Percentiles rank a stretch among this genome's conserved stretches.
Conservation (phyloP, 2,888 invertebrate genomes). For the Drosophila anomalata region DNA sequence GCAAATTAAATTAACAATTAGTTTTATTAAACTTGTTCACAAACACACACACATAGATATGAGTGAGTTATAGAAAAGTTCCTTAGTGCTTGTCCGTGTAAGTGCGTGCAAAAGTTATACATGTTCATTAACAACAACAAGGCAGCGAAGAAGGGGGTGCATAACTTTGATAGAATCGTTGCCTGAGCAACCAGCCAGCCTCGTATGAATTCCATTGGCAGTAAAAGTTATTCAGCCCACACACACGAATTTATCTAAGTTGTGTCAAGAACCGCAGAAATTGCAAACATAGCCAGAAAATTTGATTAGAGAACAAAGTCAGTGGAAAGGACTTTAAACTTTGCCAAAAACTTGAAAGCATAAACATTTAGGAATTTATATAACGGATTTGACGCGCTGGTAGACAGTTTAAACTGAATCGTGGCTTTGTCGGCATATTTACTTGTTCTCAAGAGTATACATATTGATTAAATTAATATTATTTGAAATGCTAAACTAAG, state of each 20-base stretch:
- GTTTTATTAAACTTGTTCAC: constrained; percentile 82
- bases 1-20: constrained; percentile 84
- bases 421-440: neutral
- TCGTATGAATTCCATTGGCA: constrained; percentile 41
- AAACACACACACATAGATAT: constrained; percentile 15
- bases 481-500: neutral
- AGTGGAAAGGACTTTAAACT: constrained; percentile 35
- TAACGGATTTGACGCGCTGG: constrained; percentile 1
- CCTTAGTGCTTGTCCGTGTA: constrained; percentile 9
- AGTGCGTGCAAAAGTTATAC: constrained; percentile 62
- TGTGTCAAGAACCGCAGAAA: constrained; percentile 45
- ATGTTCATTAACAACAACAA: constrained; percentile 75
- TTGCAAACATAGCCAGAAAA: constrained; percentile 60
- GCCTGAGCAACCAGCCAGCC: constrained; percentile 25
- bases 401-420: neutral
- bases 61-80: constrained; percentile 49
- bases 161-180: constrained; percentile 40
- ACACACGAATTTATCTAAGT: neutral
- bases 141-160: constrained; percentile 11
- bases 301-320: constrained; percentile 53
- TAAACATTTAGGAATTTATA: constrained; percentile 23
- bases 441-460: no score
- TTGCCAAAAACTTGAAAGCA: constrained; percentile 20
- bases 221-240: constrained; percentile 62
- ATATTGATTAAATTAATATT: neutral